phyloP scores from a whole-genome alignment of 2,888 invertebrate genomes.

The Nomada flava region DNA sequence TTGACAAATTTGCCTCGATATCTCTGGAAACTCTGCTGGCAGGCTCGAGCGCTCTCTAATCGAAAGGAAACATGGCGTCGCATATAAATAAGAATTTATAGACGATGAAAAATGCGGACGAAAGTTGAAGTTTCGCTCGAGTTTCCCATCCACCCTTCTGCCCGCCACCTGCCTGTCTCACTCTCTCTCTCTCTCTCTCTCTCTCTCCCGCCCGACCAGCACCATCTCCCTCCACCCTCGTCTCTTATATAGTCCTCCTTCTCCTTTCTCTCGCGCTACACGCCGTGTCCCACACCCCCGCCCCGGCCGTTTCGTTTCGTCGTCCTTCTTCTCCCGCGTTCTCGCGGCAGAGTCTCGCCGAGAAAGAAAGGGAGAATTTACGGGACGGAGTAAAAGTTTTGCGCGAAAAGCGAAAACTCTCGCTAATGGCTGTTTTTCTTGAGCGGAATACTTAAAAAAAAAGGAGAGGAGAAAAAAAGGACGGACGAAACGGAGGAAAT shows the following conservation, averaged over 20 bases:
- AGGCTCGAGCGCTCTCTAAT: constrained; percentile 75
- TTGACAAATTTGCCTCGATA: constrained; percentile 73
- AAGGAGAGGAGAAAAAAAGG: constrained; percentile 31
- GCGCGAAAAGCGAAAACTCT: constrained; percentile 84
- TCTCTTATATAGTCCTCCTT: constrained; percentile 28
- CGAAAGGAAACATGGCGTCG: constrained; percentile 82
- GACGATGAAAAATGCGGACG: constrained; percentile 83
- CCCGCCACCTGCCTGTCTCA: constrained; percentile 4
- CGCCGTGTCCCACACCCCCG: constrained; percentile 9
- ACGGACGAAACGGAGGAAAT: constrained; percentile 71
- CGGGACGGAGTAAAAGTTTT: constrained; percentile 81
- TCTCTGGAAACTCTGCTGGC: constrained; percentile 67
- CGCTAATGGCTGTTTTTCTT: constrained; percentile 84
- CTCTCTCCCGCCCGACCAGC: constrained; percentile 8
- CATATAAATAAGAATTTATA: constrained; percentile 84
- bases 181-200: constrained; percentile 17
- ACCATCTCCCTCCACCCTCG: constrained; percentile 19
- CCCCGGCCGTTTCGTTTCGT: constrained; percentile 32
- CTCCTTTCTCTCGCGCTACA: not conserved
- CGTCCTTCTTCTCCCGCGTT: constrained; percentile 43
- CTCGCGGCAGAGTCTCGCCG: constrained; percentile 27
- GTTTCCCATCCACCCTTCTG: constrained; percentile 58
- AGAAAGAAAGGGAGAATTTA: constrained; percentile 67
- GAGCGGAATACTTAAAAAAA: constrained; percentile 82
- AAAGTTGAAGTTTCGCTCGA: constrained; percentile 79